Conservation (phyloP, 2,888 invertebrate species). For the Dryobota labecula region DNA sequence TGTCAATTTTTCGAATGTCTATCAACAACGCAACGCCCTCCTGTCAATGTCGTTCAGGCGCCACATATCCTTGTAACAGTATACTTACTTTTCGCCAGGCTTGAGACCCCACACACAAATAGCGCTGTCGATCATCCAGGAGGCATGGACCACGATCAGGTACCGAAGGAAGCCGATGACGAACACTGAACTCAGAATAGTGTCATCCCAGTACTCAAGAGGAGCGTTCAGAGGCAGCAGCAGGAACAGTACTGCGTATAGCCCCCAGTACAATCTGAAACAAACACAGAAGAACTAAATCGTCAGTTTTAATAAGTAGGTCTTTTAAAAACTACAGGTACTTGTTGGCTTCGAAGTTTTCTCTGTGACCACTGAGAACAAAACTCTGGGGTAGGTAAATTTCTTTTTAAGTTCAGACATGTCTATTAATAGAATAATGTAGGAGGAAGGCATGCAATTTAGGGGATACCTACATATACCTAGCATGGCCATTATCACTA, state of each 20-base stretch:
- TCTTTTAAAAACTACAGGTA: neutral
- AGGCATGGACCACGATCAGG: conserved; percentile 91
- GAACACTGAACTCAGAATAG: conserved; percentile 91
- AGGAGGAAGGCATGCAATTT: neutral
- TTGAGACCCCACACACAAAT: conserved; percentile 93
- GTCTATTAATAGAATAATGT: neutral
- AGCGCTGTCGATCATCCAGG: conserved; percentile 94
- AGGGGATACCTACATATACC: neutral
- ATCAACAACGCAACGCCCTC: neutral
- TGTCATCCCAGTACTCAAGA: conserved; percentile 94
- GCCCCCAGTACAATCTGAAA: conserved; percentile 92
- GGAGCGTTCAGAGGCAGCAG: conserved; percentile 94
- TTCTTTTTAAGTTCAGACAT: neutral
- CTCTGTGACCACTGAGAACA: neutral
- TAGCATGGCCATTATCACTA: neutral
- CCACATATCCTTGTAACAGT: neutral
- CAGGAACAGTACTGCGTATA: conserved; percentile 92
- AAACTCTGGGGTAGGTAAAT: neutral
- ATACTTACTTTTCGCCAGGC: conserved; percentile 92
- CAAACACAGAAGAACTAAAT: neutral
- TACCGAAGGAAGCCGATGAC: conserved; percentile 93
- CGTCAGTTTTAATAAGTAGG: neutral
- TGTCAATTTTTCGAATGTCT: neutral
- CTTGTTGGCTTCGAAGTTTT: neutral
- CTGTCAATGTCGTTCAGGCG: neutral